Percentiles rank a stretch among this genome's conserved stretches.
phyloP scores from a whole-genome alignment of 2,888 invertebrate species.

The Sicus ferrugineus region DNA sequence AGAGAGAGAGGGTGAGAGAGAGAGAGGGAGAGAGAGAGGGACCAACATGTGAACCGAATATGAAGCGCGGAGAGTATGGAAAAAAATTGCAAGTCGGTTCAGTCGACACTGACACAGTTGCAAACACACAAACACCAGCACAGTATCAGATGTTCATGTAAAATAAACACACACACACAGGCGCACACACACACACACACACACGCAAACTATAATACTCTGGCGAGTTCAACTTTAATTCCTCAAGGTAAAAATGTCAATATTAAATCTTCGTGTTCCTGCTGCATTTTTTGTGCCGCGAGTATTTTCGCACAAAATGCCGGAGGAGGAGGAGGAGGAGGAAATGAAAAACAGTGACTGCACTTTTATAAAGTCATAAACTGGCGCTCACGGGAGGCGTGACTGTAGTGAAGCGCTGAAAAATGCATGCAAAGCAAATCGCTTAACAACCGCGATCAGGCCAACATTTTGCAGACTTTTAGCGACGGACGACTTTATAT shows the following conservation, averaged over 20 bases:
- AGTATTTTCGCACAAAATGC: background rate
- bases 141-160: background rate
- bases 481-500: no score
- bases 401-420: no score
- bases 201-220: background rate
- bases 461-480: no score
- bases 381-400: no score
- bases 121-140: background rate
- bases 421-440: no score
- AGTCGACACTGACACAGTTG: background rate
- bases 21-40: background rate
- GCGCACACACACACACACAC: background rate
- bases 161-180: background rate
- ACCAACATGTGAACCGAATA: background rate
- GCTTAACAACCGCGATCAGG: no score
- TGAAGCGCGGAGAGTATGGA: background rate
- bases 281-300: background rate
- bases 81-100: background rate
- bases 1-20: background rate
- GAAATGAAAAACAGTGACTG: no score
- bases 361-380: no score
- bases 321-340: no score
- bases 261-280: slow-evolving; percentile 16
- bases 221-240: slow-evolving; percentile 6
- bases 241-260: slow-evolving; percentile 11